These are phyloP conservation scores for Austrofundulus limnaeus DNA, from an alignment of 2,113 vertebrate species.

Conservation along the genomic window DNA sequence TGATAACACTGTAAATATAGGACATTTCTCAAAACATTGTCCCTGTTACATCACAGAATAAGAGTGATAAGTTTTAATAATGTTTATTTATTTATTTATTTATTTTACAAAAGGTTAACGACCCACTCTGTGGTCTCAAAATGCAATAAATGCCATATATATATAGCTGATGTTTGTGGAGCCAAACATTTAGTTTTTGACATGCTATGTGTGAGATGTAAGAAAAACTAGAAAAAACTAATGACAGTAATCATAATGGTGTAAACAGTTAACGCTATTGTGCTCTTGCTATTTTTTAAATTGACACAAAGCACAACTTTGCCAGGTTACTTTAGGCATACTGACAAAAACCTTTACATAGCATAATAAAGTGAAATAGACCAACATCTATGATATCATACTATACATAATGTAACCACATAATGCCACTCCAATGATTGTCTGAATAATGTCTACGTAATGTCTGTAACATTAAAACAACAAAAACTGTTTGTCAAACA, in stretches of 20 bases:
- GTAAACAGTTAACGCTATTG: background rate
- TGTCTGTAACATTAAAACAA: background rate
- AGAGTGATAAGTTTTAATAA: too few relatives aligned
- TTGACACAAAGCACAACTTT: background rate
- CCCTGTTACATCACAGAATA: too few relatives aligned
- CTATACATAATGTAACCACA: background rate
- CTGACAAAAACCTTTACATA: background rate
- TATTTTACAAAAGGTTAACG: too few relatives aligned
- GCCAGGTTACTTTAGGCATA: background rate
- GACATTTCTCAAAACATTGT: too few relatives aligned
- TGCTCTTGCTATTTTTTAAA: background rate
- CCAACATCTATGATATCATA: too few relatives aligned
- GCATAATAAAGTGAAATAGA: background rate
- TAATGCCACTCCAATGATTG: background rate
- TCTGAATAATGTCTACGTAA: background rate
- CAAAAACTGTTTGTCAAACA: background rate
- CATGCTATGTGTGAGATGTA: background rate
- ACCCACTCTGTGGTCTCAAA: too few relatives aligned
- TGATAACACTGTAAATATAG: too few relatives aligned
- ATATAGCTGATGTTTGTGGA: background rate
- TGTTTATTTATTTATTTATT: too few relatives aligned
- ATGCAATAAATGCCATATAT: too few relatives aligned
- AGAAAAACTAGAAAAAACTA: background rate
- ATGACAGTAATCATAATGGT: too few relatives aligned
- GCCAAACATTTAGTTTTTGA: background rate